Evolutionary conservation across 2,888 invertebrate genomes (phyloP), one percentile per base, ranked within the genome.

Genomic region (Limenitis camilla): DNA sequence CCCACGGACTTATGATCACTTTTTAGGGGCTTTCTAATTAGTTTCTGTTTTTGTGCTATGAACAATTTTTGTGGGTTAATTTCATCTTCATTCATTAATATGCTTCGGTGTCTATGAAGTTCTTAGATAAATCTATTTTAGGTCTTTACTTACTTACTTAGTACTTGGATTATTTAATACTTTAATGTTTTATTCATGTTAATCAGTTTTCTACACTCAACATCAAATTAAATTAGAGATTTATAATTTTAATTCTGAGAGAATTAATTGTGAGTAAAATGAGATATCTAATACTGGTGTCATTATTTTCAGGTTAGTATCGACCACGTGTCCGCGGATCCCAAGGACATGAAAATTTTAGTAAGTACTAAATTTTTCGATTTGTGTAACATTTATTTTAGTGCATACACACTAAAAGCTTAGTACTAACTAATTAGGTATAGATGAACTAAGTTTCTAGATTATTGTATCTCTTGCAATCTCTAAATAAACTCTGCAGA

Each of bases 321-420:
- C 80, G 81, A 86, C 82, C 65, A 82, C 68, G 81, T 84, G 75
- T 84, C 85, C 72, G 70, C 79, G 63, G 86, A 85, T 74, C 79
- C 79, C 76, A 87, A 85, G 87, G 83, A 86, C 76, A 87, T 87
- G 87, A 87, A 87, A 71, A 87, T 87, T 66, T 86, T 87, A 87
- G 87, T 87, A 84, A 87, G 87, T 87, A 87, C 76, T 69, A 63
- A 61, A 69, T 67, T 70, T 58, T 55, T 68, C 36, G 45, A 53
- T 42, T 44, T 48, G 31, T 43, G 50, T 39, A 51, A 51, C 38
- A 55, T 43, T 55, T 56, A 56, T 49, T 61, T 65, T 62, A 62
- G 60, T 64, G 62, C 62, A 53, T 61, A 57, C 65, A 63, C 64
- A 61, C 54, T 51, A 52, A 55, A 46, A 31, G 36, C 48, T 41